Percentiles rank a stretch among this genome's conserved stretches.
phyloP scores from a whole-genome alignment of 2,888 invertebrate species.

The Belgica antarctica region DNA sequence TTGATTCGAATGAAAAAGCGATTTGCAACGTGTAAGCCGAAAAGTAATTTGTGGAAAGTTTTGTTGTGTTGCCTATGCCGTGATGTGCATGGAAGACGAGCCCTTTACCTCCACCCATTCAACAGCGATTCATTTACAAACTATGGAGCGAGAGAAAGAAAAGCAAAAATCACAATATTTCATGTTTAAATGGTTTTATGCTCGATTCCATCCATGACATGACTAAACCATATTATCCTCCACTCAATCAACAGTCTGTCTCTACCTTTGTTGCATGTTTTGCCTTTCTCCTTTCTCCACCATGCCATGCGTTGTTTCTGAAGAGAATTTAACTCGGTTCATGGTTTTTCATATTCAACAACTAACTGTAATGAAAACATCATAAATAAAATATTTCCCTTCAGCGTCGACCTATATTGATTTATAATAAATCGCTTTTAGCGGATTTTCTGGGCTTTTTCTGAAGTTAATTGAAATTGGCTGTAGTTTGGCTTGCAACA shows the following conservation, averaged over 20 bases:
- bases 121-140: not conserved
- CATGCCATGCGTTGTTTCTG: not conserved
- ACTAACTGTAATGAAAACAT: constrained; percentile 42
- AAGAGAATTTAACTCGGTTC: constrained; percentile 38
- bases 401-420: constrained; percentile 29
- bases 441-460: too few relatives aligned
- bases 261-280: constrained; percentile 36
- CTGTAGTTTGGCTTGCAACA: too few relatives aligned
- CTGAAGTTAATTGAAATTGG: not conserved
- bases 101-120: not conserved
- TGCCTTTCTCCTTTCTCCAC: not conserved
- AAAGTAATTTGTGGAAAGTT: too few relatives aligned
- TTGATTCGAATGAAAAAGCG: too few relatives aligned
- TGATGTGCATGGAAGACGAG: too few relatives aligned
- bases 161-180: constrained; percentile 43
- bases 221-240: constrained; percentile 36
- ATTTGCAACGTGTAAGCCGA: too few relatives aligned
- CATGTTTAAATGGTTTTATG: constrained; percentile 34
- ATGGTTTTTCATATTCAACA: constrained; percentile 33
- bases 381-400: constrained; percentile 34
- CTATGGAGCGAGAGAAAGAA: too few relatives aligned
- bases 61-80: too few relatives aligned
- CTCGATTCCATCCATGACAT: constrained; percentile 39
- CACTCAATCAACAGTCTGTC: constrained; percentile 41
- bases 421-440: constrained; percentile 26